phyloP scores from a whole-genome alignment of 2,113 vertebrate genomes.

The Actenoides lindsayi region DNA sequence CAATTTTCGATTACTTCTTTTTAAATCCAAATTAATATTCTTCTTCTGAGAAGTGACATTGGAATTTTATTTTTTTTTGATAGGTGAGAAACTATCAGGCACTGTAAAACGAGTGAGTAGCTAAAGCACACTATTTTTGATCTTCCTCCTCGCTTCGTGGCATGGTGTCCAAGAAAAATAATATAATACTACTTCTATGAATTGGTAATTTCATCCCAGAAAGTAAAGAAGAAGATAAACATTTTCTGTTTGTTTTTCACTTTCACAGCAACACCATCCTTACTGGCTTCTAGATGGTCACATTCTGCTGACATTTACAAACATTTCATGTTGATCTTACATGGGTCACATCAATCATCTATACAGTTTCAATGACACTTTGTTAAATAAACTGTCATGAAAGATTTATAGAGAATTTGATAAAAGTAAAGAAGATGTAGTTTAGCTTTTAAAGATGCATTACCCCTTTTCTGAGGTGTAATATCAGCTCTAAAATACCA shows the following conservation, averaged over 20 bases:
- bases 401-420: conserved; percentile 88
- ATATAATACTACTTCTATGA: conserved; percentile 61
- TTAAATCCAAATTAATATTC: not conserved
- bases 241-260: conserved; percentile 78
- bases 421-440: conserved; percentile 85
- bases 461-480: conserved; percentile 75
- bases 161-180: conserved; percentile 62
- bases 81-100: not conserved
- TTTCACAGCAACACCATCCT: conserved; percentile 72
- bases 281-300: conserved; percentile 78
- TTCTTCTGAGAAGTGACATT: not conserved
- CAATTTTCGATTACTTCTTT: not conserved
- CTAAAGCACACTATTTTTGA: conserved; percentile 28
- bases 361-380: conserved; percentile 84
- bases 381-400: conserved; percentile 87
- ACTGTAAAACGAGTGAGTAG: not conserved
- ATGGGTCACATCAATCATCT: conserved; percentile 83
- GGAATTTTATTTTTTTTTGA: not conserved
- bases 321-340: conserved; percentile 86
- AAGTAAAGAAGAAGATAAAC: conserved; percentile 75
- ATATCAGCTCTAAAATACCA: conserved; percentile 76
- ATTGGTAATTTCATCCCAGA: conserved; percentile 74
- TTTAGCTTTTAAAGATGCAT: conserved; percentile 82
- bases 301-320: conserved; percentile 86
- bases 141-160: not conserved